phyloP scores from a whole-genome alignment of 2,888 invertebrate species.

The Amphipoea oculea region DNA sequence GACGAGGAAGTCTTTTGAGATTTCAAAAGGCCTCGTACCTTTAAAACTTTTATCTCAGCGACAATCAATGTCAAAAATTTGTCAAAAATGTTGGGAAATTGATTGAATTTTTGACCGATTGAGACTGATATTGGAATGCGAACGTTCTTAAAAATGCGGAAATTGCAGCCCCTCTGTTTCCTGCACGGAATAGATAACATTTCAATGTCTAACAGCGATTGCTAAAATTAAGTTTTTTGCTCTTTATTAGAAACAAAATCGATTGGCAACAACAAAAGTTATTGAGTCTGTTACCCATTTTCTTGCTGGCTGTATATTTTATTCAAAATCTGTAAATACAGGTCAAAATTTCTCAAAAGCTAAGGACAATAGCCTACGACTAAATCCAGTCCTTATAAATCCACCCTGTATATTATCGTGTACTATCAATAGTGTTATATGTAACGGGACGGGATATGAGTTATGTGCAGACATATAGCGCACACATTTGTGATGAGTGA shows the following conservation, averaged over 20 bases:
- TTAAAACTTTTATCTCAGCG: not conserved
- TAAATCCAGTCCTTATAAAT: not conserved
- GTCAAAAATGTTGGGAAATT: not conserved
- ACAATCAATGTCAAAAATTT: not conserved
- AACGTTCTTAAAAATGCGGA: not conserved
- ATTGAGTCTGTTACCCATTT: not conserved
- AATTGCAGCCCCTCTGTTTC: not conserved
- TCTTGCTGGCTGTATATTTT: not conserved
- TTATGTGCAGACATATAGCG: not conserved
- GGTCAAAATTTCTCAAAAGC: not conserved
- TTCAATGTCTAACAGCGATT: not conserved
- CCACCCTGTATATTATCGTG: not conserved
- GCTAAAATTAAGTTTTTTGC: not conserved
- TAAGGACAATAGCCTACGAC: not conserved
- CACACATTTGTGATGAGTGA: slow-evolving; percentile 13
- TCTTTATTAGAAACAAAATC: not conserved
- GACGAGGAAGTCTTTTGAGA: too few species aligned
- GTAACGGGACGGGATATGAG: not conserved
- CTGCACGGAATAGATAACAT: not conserved
- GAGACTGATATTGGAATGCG: not conserved
- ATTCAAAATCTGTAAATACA: not conserved
- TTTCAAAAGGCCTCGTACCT: not conserved
- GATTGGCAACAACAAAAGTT: not conserved
- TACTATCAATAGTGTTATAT: not conserved
- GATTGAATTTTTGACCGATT: not conserved